Evolutionary conservation across 2,113 vertebrate species (phyloP).

Genomic region (Pelusios castaneus): DNA sequence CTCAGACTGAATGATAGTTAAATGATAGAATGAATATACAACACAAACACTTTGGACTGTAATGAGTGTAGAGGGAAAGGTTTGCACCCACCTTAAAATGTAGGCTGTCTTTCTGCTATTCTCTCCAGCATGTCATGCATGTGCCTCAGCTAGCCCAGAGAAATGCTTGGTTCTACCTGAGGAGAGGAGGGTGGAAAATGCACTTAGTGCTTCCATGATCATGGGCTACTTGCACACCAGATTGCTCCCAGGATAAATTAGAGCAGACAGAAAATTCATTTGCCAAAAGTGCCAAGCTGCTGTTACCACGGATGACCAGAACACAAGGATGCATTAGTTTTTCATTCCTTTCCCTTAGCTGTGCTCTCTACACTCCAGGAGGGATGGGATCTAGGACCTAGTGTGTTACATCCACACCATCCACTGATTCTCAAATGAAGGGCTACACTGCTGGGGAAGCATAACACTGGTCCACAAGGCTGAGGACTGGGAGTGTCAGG

Average conservation of each 20-base stretch:
- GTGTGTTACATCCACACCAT: background rate
- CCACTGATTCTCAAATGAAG: background rate
- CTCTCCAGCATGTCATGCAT: accelerated
- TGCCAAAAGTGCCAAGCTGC: background rate
- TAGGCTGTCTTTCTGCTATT: background rate
- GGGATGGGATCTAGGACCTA: too few relatives aligned
- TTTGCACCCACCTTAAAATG: accelerated
- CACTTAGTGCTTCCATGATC: background rate
- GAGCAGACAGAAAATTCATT: background rate
- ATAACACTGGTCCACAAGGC: background rate
- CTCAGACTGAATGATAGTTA: background rate
- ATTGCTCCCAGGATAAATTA: background rate
- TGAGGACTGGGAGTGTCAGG: background rate
- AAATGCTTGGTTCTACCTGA: background rate
- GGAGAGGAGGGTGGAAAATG: background rate
- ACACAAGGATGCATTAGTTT: background rate
- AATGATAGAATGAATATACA: background rate
- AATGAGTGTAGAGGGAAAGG: accelerated
- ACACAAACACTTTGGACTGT: accelerated
- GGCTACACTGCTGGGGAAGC: too few relatives aligned
- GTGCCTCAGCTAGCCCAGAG: background rate
- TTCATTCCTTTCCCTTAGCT: background rate
- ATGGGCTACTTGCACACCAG: background rate
- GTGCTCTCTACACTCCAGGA: too few relatives aligned
- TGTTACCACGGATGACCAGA: background rate